A percentile compares a stretch with the other conserved stretches of the same genome.
Evolutionary conservation across 92 coral and sea anemone species (phyloP).

Genomic region (Parazoanthus darwini): DNA sequence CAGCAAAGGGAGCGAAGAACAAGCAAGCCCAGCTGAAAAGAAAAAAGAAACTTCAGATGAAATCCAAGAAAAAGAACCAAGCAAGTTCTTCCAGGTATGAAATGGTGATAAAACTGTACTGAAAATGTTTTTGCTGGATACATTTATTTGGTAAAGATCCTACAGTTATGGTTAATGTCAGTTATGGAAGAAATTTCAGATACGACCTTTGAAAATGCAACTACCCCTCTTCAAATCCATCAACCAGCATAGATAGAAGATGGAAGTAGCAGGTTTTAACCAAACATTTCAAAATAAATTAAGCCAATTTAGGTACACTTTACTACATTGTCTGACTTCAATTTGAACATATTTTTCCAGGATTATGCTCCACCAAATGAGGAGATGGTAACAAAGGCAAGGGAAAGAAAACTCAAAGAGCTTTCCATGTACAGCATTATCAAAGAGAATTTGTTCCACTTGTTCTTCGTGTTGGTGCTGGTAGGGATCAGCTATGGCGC

Average conservation of each 20-base stretch:
- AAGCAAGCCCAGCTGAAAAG: neutral
- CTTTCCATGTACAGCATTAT: conserved; percentile 56
- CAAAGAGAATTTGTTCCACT: conserved; percentile 62
- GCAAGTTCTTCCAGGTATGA: too few relatives aligned
- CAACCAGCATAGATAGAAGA: too few relatives aligned
- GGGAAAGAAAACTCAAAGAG: conserved; percentile 62
- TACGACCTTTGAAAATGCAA: too few relatives aligned
- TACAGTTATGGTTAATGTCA: too few relatives aligned
- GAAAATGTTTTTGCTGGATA: too few relatives aligned
- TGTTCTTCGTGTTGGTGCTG: conserved; percentile 56
- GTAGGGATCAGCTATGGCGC: conserved; percentile 65
- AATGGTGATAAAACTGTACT: too few relatives aligned
- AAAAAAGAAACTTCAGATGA: conserved; percentile 10
- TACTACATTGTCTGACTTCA: neutral
- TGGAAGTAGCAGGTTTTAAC: too few relatives aligned
- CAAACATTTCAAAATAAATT: too few relatives aligned
- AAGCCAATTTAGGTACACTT: too few relatives aligned
- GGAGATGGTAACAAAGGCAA: conserved; percentile 57
- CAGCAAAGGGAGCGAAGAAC: conserved; percentile 18
- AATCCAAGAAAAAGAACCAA: neutral
- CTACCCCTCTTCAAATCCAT: too few relatives aligned
- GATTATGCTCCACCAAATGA: conserved; percentile 59
- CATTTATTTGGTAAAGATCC: too few relatives aligned
- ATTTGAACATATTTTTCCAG: neutral
- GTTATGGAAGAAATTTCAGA: too few relatives aligned